Evolutionary conservation across 2,888 invertebrate species (phyloP).

Genomic region (Helleia helle): DNA sequence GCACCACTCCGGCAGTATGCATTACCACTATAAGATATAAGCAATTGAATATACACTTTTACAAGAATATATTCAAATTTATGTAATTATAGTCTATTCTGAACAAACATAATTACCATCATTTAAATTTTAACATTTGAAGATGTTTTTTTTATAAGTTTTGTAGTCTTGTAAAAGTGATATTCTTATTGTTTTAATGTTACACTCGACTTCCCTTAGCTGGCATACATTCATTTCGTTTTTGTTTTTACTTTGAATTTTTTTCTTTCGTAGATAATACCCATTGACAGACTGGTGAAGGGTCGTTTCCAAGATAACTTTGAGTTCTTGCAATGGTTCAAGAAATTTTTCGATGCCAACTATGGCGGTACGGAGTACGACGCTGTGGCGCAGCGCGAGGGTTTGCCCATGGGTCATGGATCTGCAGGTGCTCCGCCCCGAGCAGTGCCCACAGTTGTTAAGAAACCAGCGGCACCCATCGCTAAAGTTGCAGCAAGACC

Average conservation of each 20-base stretch:
- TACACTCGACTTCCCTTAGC: constrained; percentile 20
- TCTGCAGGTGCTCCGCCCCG: constrained; percentile 74
- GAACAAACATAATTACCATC: no score
- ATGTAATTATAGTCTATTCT: no score
- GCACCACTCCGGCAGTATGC: constrained; percentile 60
- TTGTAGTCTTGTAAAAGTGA: neutral
- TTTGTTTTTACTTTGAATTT: constrained; percentile 46
- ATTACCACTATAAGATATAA: constrained; percentile 26
- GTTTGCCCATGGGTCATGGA: constrained; percentile 88
- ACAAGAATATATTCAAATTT: neutral
- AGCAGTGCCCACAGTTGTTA: constrained; percentile 47
- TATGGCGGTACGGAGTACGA: constrained; percentile 96
- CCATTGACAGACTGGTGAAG: constrained; percentile 96
- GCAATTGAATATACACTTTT: neutral
- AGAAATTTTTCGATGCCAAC: constrained; percentile 99
- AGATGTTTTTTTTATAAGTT: no score
- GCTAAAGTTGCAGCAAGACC: constrained; percentile 77
- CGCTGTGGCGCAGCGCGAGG: constrained; percentile 88
- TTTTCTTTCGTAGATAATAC: constrained; percentile 85
- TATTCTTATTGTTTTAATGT: constrained; percentile 5
- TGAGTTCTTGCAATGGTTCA: constrained; percentile 99
- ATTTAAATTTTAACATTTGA: no score
- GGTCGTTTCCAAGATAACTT: constrained; percentile 99
- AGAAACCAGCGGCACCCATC: constrained; percentile 63
- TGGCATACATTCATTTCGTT: constrained; percentile 38